Conservation (phyloP, 2,113 vertebrate species). For the Grallaria varia region DNA sequence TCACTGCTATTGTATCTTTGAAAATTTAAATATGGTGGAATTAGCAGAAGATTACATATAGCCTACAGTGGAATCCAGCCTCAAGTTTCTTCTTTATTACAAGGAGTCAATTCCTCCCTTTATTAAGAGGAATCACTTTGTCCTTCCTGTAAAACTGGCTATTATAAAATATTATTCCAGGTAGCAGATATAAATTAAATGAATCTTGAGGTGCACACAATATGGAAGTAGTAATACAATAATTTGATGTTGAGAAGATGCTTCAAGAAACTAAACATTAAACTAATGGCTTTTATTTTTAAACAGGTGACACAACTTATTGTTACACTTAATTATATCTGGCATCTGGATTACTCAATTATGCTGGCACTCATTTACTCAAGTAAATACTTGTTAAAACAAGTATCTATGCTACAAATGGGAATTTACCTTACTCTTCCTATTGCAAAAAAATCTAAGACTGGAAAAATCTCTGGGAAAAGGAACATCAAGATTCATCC, state of each 20-base stretch:
- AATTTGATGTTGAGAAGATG: slow-evolving; percentile 28
- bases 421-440: slow-evolving; percentile 31
- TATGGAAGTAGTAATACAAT: slow-evolving; percentile 21
- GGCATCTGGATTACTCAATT: slow-evolving; percentile 51
- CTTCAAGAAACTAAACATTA: slow-evolving; percentile 35
- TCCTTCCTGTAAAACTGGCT: neutral
- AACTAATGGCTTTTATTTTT: slow-evolving; percentile 61
- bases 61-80: neutral
- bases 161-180: neutral
- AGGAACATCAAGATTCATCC: neutral
- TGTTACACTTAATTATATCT: slow-evolving; percentile 52
- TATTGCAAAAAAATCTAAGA: neutral
- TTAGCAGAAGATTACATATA: neutral
- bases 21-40: neutral
- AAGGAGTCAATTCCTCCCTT: neutral
- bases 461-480: slow-evolving; percentile 9
- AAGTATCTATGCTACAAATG: slow-evolving; percentile 35
- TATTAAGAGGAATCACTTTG: neutral
- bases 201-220: neutral
- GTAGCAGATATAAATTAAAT: neutral
- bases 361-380: slow-evolving; percentile 34
- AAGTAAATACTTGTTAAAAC: slow-evolving; percentile 58
- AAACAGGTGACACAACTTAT: slow-evolving; percentile 54
- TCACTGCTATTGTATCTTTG: neutral
- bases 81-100: neutral